Conservation (phyloP, 2,113 vertebrate species). For the Isichthys henryi region DNA sequence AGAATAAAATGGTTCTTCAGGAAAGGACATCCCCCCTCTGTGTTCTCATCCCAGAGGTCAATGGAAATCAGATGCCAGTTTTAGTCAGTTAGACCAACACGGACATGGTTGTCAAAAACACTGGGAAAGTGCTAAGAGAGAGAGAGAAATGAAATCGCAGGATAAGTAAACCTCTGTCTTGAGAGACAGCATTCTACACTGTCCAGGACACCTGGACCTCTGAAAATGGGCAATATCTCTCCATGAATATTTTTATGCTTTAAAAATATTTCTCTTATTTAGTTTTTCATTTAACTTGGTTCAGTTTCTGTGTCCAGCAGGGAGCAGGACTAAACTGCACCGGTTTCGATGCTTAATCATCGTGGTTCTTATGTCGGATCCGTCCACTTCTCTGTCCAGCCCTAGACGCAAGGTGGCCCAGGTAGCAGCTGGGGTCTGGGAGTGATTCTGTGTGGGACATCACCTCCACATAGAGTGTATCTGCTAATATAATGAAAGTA, state of each 20-base stretch:
- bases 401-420: neutral
- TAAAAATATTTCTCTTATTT: neutral
- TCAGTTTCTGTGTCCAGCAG: neutral
- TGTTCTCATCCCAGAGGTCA: constrained; percentile 1
- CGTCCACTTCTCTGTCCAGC: neutral
- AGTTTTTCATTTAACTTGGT: neutral
- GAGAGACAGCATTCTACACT: neutral
- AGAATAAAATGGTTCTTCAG: neutral
- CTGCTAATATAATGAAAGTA: neutral
- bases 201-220: neutral
- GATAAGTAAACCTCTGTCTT: neutral
- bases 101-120: neutral
- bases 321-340: neutral
- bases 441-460: neutral
- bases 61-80: neutral
- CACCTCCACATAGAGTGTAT: neutral
- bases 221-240: neutral
- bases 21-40: constrained; percentile 12
- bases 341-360: neutral
- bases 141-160: neutral
- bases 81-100: neutral
- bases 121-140: neutral
- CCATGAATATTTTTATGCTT: neutral
- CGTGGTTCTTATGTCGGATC: neutral
- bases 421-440: neutral